Conservation (phyloP, 2,888 invertebrate species). For the Oscheius sp. region DNA sequence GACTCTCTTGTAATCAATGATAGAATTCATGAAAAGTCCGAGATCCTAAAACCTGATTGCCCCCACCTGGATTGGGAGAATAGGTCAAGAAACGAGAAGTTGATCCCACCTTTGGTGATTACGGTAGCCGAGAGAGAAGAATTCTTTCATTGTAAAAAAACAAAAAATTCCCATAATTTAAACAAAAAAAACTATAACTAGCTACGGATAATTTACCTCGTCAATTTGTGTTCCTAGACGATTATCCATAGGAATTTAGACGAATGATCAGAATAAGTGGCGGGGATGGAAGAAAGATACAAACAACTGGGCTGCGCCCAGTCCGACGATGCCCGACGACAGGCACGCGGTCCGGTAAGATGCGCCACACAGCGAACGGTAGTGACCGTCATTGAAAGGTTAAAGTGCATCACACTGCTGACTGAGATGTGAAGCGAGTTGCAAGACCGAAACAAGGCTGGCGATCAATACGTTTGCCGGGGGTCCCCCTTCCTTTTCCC, state of each 20-base stretch:
- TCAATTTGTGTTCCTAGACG: neutral
- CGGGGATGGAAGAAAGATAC: conserved; percentile 14
- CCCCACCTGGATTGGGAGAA: neutral
- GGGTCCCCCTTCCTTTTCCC: too few species aligned
- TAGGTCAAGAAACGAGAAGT: conserved; percentile 9
- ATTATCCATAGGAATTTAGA: conserved; percentile 3
- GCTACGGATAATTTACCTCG: neutral
- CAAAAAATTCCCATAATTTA: neutral
- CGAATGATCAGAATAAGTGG: neutral
- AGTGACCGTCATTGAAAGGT: conserved; percentile 23
- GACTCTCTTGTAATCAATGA: neutral
- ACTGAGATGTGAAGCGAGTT: conserved; percentile 33
- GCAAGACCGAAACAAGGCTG: conserved; percentile 34
- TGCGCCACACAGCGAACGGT: neutral
- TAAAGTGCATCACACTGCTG: conserved; percentile 29
- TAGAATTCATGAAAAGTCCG: neutral
- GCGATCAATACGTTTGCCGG: conserved; percentile 34
- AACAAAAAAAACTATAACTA: neutral
- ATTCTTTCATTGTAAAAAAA: too few species aligned
- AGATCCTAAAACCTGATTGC: conserved; percentile 7
- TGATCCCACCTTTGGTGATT: too few species aligned
- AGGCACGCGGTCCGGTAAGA: too few species aligned
- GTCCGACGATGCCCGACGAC: neutral
- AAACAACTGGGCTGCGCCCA: conserved; percentile 14
- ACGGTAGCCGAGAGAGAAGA: too few species aligned